Base-by-base conservation (phyloP, 64 coral and sea anemone species). In the Dendrophyllia cribrosa region DNA sequence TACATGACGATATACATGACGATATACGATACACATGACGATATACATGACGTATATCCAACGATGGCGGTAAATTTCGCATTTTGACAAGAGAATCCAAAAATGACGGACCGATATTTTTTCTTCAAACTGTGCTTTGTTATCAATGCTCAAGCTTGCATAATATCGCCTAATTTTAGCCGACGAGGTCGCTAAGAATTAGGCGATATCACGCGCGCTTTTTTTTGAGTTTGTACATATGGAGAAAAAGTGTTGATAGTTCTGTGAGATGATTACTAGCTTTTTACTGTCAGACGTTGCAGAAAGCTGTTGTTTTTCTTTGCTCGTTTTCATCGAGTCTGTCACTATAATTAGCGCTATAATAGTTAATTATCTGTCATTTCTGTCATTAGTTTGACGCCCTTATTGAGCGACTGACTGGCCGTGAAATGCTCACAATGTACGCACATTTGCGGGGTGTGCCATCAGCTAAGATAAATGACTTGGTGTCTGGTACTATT, bases 401-500 rank as follows among this genome's bases (percentile, higher is more conserved):
- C 8, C 59, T 98, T 50, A 90, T 98, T 63, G 97, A 95, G 24
- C 89, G 83, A 14, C 58, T 98, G 26, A 98, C 97, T 15, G 97
- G 97, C 51, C 94, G 97, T 20, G 97, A 98, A 72, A 98, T 98
- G 97, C 76, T 98, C 7, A 86, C 79, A 49, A 96, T 98, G 97
- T 98, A 93, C 47, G 97, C 97, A 7, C 87, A 75, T 9, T 58
- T 98, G 0, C 87, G 97, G 17, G 97, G 97, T 21, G 88, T 98
- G 3, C 88, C 61, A 6, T 46, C 83, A 26, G 4, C 88, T 11
- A 98, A 98, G 49, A 94, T 98, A 12, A 52, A 88, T 0, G 78
- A 96, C 2, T 82, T 98, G 4, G 94, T 98, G 19, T 84, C 76
- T 24, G 34, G 60, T 66, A 96, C 97, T 1, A 96, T 98, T 83